Percentiles rank a stretch among this genome's conserved stretches.
Conservation (phyloP, 2,113 vertebrate genomes). For the Brachypteracias leptosomus region DNA sequence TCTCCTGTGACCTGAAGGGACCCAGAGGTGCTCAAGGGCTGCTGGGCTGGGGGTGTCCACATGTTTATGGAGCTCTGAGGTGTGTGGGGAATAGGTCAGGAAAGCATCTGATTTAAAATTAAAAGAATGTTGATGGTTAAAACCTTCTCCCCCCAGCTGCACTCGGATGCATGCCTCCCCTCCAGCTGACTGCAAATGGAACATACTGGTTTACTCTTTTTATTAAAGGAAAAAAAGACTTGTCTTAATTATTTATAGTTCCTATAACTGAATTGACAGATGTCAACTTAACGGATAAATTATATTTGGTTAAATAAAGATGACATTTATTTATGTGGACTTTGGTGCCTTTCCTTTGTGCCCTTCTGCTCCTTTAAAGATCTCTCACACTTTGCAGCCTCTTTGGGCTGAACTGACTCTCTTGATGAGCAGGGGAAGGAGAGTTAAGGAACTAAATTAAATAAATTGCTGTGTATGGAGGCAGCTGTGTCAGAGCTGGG, state of each 20-base stretch:
- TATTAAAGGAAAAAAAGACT: constrained; percentile 64
- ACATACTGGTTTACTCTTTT: constrained; percentile 71
- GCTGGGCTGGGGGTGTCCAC: neutral
- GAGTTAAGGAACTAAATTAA: neutral
- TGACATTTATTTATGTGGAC: constrained; percentile 76
- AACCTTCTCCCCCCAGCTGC: neutral
- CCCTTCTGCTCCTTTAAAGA: too few relatives aligned
- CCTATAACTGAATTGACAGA: constrained; percentile 74
- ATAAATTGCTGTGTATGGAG: neutral
- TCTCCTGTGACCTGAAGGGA: neutral
- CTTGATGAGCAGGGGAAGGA: rapidly evolving
- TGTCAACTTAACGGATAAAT: constrained; percentile 80
- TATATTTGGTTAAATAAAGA: constrained; percentile 85
- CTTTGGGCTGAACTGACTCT: rapidly evolving
- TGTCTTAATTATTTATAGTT: constrained; percentile 82
- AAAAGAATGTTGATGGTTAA: neutral
- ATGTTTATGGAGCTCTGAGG: neutral
- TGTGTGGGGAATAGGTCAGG: neutral
- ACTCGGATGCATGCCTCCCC: constrained; percentile 56
- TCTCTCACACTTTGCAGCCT: neutral
- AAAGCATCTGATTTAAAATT: neutral
- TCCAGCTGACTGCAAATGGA: constrained; percentile 63
- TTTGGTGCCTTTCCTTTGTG: neutral
- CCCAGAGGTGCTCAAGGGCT: neutral
- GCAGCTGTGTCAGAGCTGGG: neutral